phyloP scores from a whole-genome alignment of 2,888 invertebrate species.

The Exephanes ischioxanthus region DNA sequence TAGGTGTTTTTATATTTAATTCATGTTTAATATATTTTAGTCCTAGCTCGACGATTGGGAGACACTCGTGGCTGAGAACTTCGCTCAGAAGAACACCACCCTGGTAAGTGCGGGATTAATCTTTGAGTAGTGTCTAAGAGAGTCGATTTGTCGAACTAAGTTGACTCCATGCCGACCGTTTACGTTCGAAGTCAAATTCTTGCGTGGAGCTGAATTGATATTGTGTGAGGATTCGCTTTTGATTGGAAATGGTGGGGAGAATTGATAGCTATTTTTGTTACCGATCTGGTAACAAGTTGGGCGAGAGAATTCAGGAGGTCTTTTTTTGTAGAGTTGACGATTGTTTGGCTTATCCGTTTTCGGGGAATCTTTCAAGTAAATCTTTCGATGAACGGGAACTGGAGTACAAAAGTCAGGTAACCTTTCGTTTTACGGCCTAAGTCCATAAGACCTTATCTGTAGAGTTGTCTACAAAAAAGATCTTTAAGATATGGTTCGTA shows the following conservation, averaged over 20 bases:
- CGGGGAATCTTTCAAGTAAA: not conserved
- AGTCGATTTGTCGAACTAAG: not conserved
- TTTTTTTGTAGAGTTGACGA: not conserved
- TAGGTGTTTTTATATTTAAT: not conserved
- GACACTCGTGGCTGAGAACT: conserved; percentile 94
- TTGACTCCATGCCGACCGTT: no score
- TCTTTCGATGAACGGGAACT: not conserved
- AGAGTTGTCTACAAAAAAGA: not conserved
- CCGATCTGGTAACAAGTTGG: no score
- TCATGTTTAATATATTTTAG: conserved; percentile 86
- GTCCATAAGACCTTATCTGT: not conserved
- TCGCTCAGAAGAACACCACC: conserved; percentile 93
- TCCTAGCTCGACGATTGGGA: conserved; percentile 88
- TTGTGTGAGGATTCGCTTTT: no score
- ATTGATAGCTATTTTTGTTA: no score
- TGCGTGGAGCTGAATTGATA: no score
- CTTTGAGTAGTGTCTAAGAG: not conserved
- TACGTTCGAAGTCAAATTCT: no score
- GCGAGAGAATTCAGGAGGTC: not conserved
- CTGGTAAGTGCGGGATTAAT: conserved; percentile 87
- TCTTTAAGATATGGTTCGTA: not conserved
- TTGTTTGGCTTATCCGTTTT: not conserved
- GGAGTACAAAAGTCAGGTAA: no score
- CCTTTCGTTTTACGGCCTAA: not conserved
- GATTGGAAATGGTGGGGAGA: no score